A percentile compares a stretch with the other conserved stretches of the same genome.
phyloP scores from a whole-genome alignment of 2,797 vertebrate genomes.

The Sebastes diaconus region DNA sequence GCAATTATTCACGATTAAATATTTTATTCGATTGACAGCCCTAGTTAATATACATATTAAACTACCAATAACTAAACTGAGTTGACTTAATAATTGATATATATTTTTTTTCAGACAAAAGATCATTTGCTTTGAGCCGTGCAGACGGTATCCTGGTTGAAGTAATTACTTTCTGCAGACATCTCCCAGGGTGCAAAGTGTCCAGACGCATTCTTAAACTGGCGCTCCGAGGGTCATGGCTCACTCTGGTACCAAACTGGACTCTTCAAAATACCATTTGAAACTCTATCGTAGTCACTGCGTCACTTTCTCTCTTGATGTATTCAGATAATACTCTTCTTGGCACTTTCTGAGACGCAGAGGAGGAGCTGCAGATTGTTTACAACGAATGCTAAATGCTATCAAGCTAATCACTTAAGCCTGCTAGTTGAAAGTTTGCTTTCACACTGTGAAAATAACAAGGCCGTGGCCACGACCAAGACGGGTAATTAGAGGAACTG shows the following conservation, averaged over 20 bases:
- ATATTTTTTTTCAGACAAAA: constrained; percentile 28
- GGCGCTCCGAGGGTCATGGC: constrained; percentile 49
- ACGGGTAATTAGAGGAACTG: constrained; percentile 29
- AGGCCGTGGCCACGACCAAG: constrained; percentile 8
- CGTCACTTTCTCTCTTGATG: not conserved
- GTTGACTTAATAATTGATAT: constrained; percentile 35
- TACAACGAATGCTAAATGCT: constrained; percentile 9
- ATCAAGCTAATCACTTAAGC: constrained; percentile 13
- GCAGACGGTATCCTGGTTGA: constrained; percentile 59
- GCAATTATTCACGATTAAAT: no score
- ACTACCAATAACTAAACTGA: not conserved
- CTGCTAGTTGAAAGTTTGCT: constrained; percentile 5
- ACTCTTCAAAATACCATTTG: constrained; percentile 26
- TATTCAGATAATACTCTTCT: not conserved
- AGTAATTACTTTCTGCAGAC: constrained; percentile 75
- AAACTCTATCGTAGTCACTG: constrained; percentile 29
- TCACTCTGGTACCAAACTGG: constrained; percentile 45
- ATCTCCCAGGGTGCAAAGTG: constrained; percentile 65
- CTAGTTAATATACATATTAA: not conserved
- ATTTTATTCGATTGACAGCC: no score
- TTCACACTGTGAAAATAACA: constrained; percentile 36
- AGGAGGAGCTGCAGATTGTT: constrained; percentile 11
- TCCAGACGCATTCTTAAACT: constrained; percentile 58
- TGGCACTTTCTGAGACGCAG: not conserved
- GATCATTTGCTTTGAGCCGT: constrained; percentile 47